Base-by-base conservation (phyloP, 2,113 vertebrate species). In the Amia ocellicauda region DNA sequence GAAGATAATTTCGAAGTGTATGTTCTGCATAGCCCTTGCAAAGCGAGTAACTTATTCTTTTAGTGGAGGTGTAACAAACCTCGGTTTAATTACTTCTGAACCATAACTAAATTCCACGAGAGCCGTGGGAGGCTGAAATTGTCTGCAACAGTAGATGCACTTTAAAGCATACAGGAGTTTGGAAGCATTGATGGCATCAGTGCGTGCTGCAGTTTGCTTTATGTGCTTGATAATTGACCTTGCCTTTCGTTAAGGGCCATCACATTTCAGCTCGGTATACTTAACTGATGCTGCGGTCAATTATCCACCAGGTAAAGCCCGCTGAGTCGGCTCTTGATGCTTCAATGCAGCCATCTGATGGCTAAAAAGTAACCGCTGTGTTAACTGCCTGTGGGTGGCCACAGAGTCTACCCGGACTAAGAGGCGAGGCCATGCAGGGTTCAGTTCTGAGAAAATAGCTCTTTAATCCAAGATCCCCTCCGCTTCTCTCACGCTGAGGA, bases 1-100 rank as follows among this genome's bases (percentile, higher is more conserved):
- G 81, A 85, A 80, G 80, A 79, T 84, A 82, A 82, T 84, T 83
- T 82, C 80, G 13, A 8, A 17, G 43, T 16, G n/a, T 47, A 4
- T 17, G n/a, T 17, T 14, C 13, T 47, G 80, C 74, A 82, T 83
- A 80, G 79, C 80, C 79, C 80, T 81, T 77, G 78, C 83, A 83
- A 82, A 85, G 77, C 82, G 82, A 85, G 78, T 76, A 80, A 83
- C 80, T 89, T 84, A 77, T 79, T 85, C 78, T 78, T 73, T 85
- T 74, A 78, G 79, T 81, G 82, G 67, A 80, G 81, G 79, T 86
- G 82, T 82, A 84, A 87, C 79, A 85, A 82, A 81, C 85, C 80
- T 85, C 82, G 70, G 79, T 83, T 87, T 87, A 83, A 87, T 86
- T 87, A 85, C 83, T 84, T 83, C 76, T 78, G 81, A 83, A 83